A percentile compares a stretch with the other conserved stretches of the same genome.
These are phyloP conservation scores for Chaetops frenatus DNA, from an alignment of 2,113 vertebrate species.

Conservation along the genomic window DNA sequence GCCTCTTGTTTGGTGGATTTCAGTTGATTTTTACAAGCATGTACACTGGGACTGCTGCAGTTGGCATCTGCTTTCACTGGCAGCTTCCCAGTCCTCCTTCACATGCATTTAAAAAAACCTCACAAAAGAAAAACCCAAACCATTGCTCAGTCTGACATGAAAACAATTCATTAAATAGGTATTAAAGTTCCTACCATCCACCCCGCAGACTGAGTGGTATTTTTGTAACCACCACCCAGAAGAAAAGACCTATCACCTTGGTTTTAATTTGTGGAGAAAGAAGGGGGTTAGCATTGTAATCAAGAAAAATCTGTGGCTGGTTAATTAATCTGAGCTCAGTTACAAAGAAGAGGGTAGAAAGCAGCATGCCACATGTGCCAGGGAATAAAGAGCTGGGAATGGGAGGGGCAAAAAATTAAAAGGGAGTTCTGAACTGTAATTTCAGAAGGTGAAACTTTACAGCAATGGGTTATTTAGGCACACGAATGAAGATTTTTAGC, in stretches of 20 bases:
- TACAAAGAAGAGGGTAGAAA: not conserved
- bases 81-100: not conserved
- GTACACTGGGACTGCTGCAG: not conserved
- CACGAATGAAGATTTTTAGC: not conserved
- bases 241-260: not conserved
- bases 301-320: not conserved
- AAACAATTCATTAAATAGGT: not conserved
- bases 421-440: not conserved
- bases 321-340: not conserved
- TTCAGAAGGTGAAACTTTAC: not conserved
- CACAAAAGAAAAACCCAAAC: not conserved
- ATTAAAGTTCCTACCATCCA: not conserved
- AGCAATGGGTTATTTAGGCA: not conserved
- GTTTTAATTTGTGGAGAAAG: not conserved
- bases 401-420: not conserved
- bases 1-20: not conserved
- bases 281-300: not conserved
- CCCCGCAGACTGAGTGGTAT: not conserved
- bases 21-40: not conserved
- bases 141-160: not conserved
- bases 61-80: not conserved
- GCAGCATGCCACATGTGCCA: not conserved
- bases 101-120: not conserved
- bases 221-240: not conserved
- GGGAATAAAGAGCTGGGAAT: not conserved